phyloP scores from a whole-genome alignment of 1,140 invertebrate genomes.

The Leptinotarsa texana region DNA sequence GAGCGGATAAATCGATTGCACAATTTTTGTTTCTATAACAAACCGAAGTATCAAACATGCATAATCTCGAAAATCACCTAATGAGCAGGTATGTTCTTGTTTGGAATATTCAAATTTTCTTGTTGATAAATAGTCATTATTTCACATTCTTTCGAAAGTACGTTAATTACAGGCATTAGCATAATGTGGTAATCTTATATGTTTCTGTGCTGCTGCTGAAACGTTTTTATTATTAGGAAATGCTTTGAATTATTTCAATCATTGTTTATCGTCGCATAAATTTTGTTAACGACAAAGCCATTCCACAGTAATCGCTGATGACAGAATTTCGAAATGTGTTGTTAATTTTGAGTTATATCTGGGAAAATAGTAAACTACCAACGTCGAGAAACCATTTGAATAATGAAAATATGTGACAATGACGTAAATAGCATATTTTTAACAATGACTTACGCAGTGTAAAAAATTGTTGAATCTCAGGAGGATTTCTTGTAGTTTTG shows the following conservation, averaged over 20 bases:
- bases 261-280: not conserved
- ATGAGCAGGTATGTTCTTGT: not conserved
- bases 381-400: too few species aligned
- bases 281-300: not conserved
- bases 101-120: not conserved
- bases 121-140: not conserved
- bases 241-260: not conserved
- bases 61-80: not conserved
- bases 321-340: too few species aligned
- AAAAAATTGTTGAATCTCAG: too few species aligned
- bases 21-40: constrained; percentile 3
- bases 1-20: not conserved
- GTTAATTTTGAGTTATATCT: too few species aligned
- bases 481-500: too few species aligned
- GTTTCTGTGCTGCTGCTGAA: not conserved
- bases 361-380: too few species aligned
- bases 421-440: too few species aligned
- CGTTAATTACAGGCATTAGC: not conserved
- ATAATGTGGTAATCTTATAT: not conserved
- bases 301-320: not conserved
- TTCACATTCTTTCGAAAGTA: constrained; percentile 1
- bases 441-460: too few species aligned
- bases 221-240: not conserved
- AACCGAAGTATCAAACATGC: not conserved
- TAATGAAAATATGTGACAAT: too few species aligned